phyloP scores from a whole-genome alignment of 35 echinoderm and acorn worm genomes.

The Hemicentrotus pulcherrimus region DNA sequence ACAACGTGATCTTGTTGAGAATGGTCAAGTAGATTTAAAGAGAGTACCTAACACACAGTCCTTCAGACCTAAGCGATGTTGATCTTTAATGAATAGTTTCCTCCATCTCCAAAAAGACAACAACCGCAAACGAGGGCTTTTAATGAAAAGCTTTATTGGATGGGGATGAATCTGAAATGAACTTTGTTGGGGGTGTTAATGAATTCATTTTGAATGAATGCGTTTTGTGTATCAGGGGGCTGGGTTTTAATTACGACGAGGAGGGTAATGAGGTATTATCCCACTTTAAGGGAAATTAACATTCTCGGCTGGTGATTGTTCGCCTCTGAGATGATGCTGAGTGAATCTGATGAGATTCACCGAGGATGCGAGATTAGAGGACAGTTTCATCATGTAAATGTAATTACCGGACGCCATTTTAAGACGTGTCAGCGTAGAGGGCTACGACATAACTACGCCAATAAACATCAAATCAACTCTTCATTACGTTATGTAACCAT shows the following conservation, averaged over 20 bases:
- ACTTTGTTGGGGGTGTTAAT: background rate
- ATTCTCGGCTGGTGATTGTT: background rate
- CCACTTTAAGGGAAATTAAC: constrained; percentile 43
- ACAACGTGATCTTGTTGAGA: background rate
- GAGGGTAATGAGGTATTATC: constrained; percentile 31
- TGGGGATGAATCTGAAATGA: background rate
- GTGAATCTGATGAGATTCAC: background rate
- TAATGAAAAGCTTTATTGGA: constrained; percentile 52
- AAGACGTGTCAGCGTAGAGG: constrained; percentile 20
- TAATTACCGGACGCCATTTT: constrained; percentile 35
- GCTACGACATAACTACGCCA: background rate
- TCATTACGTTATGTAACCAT: constrained; percentile 38
- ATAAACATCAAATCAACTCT: constrained; percentile 39
- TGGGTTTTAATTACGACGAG: background rate
- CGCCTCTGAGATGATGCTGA: background rate
- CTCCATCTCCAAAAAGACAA: background rate
- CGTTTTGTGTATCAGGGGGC: background rate
- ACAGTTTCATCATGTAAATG: constrained; percentile 9
- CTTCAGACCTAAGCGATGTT: constrained; percentile 21
- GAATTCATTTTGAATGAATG: background rate
- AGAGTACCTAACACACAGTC: constrained; percentile 21
- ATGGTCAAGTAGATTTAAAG: constrained; percentile 11
- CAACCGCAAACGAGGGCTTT: constrained; percentile 21
- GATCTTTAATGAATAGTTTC: constrained; percentile 45
- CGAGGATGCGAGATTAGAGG: background rate